These are phyloP conservation scores for Epinephelus moara DNA, from an alignment of 2,113 vertebrate species.

Conservation along the genomic window DNA sequence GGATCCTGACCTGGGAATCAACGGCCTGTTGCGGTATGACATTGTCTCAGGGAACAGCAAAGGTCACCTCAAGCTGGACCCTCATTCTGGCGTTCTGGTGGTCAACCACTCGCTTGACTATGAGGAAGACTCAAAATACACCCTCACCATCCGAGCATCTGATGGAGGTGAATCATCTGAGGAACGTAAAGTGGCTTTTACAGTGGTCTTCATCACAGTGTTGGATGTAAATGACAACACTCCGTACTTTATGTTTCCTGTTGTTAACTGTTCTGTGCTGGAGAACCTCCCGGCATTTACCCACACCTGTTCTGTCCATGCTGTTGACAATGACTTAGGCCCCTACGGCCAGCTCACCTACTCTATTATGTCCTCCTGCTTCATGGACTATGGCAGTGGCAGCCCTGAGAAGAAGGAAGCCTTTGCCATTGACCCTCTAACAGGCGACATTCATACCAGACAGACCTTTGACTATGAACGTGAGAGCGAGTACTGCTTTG, in stretches of 20 bases:
- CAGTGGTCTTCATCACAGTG: slow-evolving; percentile 84
- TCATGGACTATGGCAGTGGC: slow-evolving; percentile 79
- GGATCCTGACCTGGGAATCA: slow-evolving; percentile 87
- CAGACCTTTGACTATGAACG: slow-evolving; percentile 92
- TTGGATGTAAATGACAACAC: slow-evolving; percentile 93
- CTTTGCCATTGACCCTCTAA: slow-evolving; percentile 90
- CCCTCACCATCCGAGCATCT: slow-evolving; percentile 87
- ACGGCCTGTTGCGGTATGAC: slow-evolving; percentile 85
- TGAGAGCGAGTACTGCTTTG: slow-evolving; percentile 87
- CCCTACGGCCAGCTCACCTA: slow-evolving; percentile 91
- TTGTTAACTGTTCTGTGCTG: slow-evolving; percentile 84
- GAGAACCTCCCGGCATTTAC: slow-evolving; percentile 91
- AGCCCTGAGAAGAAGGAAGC: slow-evolving; percentile 81
- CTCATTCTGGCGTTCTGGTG: slow-evolving; percentile 85
- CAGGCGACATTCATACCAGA: slow-evolving; percentile 89
- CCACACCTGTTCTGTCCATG: slow-evolving; percentile 86
- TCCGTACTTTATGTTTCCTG: slow-evolving; percentile 89
- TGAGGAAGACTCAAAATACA: slow-evolving; percentile 87
- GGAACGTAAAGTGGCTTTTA: slow-evolving; percentile 85
- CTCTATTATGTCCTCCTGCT: slow-evolving; percentile 88
- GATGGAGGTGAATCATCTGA: slow-evolving; percentile 80
- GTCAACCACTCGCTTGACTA: slow-evolving; percentile 89
- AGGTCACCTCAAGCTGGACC: slow-evolving; percentile 86
- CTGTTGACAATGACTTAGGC: slow-evolving; percentile 91
- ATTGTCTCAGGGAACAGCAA: slow-evolving; percentile 90